These are phyloP conservation scores for Eupithecia subumbrata DNA, from an alignment of 2,888 invertebrate genomes.

Conservation along the genomic window DNA sequence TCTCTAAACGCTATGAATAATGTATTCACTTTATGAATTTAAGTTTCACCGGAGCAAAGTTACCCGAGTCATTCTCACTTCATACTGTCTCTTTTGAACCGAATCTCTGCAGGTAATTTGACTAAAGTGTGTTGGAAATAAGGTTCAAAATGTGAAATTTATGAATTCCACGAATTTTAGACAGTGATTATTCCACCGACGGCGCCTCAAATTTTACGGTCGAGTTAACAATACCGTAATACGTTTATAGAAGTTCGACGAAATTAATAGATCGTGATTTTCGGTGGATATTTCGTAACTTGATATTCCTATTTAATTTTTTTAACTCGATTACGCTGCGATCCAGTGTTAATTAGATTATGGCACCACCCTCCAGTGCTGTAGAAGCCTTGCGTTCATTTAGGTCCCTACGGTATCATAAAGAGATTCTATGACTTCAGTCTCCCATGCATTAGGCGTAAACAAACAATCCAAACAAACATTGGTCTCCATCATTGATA, in stretches of 20 bases:
- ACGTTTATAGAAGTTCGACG: conserved; percentile 8
- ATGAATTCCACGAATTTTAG: conserved; percentile 12
- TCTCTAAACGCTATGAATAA: conserved; percentile 38
- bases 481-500: no score
- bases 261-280: conserved; percentile 12
- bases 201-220: conserved; percentile 11
- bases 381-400: not conserved
- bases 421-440: not conserved
- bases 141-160: conserved; percentile 21
- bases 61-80: conserved; percentile 30
- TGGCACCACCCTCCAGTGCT: not conserved
- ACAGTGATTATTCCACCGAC: not conserved
- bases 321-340: not conserved
- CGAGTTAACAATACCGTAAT: conserved; percentile 13
- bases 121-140: conserved; percentile 22
- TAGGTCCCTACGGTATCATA: not conserved
- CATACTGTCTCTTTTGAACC: conserved; percentile 30
- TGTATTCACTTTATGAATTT: conserved; percentile 43
- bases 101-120: conserved; percentile 26
- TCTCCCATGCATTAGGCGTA: not conserved
- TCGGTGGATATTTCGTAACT: conserved; percentile 4
- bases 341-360: not conserved
- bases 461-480: not conserved
- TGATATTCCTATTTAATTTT: not conserved
- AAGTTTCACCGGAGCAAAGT: conserved; percentile 37